Base-by-base conservation (phyloP, 37 sponge, comb jelly and placozoan species). In the Diacarnus erythraeanus region DNA sequence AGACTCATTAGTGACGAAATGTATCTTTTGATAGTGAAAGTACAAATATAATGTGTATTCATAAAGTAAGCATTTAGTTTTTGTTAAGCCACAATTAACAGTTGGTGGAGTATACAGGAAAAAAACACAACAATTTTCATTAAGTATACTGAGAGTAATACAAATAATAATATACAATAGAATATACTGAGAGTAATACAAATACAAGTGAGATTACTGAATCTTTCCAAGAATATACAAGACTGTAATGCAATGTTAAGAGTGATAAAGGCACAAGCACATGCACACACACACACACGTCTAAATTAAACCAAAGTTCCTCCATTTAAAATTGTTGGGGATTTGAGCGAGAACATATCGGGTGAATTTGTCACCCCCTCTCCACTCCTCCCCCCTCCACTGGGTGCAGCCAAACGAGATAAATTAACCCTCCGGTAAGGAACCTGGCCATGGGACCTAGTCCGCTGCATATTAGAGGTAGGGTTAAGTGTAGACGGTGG, bases 381-480 rank as follows among this genome's bases (percentile, higher is more conserved):
- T 34, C 10, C 69, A 10, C 69, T 68, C 39, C 37, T 1, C 23
- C 71, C 22, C 71, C 42, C 23, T 42, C 43, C 64, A 27, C 26
- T 63, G 26, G 43, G 35, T 42, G 23, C 42, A n/a, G 35, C n/a
- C 3, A 4, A 21, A n/a, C 12, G 71, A 39, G 71, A 26, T 15
- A 71, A 42, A 26, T n/a, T 21, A n/a, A 43, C 43, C 3, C 71
- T 17, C 21, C 71, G 41, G 43, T 42, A 71, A 2, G 21, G 41
- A 33, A 71, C 72, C 6, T 80, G 70, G 3, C 81, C 81, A 17
- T 80, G 81, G 42, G 70, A 69, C n/a, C 81, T 8, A 21, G 81
- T 80, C 25, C 81, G 60, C 3, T 70, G 59, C 72, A 80, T 71
- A 22, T 38, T 4, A 2, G 59, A n/a, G 2, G 3, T 2, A 25